Percentiles rank a stretch among this genome's conserved stretches.
Conservation (phyloP, 2,113 vertebrate genomes). For the Engystomops pustulosus region DNA sequence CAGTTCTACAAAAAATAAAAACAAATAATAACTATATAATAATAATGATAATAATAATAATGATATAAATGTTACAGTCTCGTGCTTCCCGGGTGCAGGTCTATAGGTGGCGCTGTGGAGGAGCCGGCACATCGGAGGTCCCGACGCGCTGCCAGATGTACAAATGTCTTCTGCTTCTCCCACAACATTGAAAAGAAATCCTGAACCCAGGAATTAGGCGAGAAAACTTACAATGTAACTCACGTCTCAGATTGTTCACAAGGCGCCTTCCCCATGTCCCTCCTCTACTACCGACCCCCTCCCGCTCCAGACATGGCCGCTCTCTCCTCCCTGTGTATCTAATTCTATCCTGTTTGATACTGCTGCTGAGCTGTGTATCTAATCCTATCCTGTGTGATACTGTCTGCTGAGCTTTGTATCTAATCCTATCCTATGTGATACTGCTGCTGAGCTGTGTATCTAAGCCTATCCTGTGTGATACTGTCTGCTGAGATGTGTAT, state of each 20-base stretch:
- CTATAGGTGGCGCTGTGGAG: neutral
- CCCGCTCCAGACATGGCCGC: too few relatives aligned
- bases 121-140: neutral
- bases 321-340: neutral
- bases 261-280: conserved; percentile 27
- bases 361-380: too few relatives aligned
- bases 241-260: conserved; percentile 43
- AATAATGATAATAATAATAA: neutral
- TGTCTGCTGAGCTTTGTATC: too few relatives aligned
- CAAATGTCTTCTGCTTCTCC: neutral
- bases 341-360: too few relatives aligned
- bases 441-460: too few relatives aligned
- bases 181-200: conserved; percentile 7
- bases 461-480: too few relatives aligned
- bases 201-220: conserved; percentile 9
- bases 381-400: too few relatives aligned
- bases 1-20: too few relatives aligned
- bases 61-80: neutral
- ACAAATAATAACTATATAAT: too few relatives aligned
- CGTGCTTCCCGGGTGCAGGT: neutral
- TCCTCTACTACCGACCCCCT: too few relatives aligned
- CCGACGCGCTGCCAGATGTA: neutral
- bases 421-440: too few relatives aligned
- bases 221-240: conserved; percentile 38
- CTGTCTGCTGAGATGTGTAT: too few relatives aligned